These are phyloP conservation scores for Trichoplusia ni DNA, from an alignment of 1,140 invertebrate genomes.

Conservation along the genomic window DNA sequence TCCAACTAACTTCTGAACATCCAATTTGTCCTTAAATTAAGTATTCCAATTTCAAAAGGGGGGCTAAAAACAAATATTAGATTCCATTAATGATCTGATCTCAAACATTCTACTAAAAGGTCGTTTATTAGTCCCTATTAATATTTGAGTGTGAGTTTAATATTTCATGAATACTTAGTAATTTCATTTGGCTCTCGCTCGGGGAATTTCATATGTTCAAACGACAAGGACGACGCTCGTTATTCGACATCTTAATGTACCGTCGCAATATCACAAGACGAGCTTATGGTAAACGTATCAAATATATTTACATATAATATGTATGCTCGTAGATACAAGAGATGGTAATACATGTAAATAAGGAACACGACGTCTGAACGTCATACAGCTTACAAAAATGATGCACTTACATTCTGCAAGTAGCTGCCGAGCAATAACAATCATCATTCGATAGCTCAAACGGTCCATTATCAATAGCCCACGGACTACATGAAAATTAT, in stretches of 20 bases:
- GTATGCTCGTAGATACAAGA: not conserved
- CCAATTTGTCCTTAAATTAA: too few relatives aligned
- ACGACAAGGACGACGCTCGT: slow-evolving; percentile 6
- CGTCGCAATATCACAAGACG: slow-evolving; percentile 1
- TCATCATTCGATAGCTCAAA: not conserved
- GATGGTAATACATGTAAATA: not conserved
- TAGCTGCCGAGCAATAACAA: not conserved
- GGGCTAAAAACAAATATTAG: too few relatives aligned
- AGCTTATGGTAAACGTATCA: not conserved
- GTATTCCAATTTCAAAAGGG: too few relatives aligned
- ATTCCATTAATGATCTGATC: too few relatives aligned
- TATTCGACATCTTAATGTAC: slow-evolving; percentile 11
- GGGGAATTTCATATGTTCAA: slow-evolving; percentile 24
- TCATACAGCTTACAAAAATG: not conserved
- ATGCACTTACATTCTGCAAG: too few relatives aligned
- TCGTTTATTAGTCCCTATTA: slow-evolving; percentile 8
- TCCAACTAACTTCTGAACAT: too few relatives aligned
- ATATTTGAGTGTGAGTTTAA: slow-evolving; percentile 8
- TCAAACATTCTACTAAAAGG: too few relatives aligned
- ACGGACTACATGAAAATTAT: slow-evolving; percentile 28
- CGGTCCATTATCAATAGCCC: slow-evolving; percentile 2
- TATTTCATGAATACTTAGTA: slow-evolving; percentile 25
- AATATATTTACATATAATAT: not conserved
- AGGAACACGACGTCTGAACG: not conserved
- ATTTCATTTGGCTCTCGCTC: slow-evolving; percentile 21